Conservation (phyloP, 2,797 vertebrate genomes). For the Nannoperca australis region DNA sequence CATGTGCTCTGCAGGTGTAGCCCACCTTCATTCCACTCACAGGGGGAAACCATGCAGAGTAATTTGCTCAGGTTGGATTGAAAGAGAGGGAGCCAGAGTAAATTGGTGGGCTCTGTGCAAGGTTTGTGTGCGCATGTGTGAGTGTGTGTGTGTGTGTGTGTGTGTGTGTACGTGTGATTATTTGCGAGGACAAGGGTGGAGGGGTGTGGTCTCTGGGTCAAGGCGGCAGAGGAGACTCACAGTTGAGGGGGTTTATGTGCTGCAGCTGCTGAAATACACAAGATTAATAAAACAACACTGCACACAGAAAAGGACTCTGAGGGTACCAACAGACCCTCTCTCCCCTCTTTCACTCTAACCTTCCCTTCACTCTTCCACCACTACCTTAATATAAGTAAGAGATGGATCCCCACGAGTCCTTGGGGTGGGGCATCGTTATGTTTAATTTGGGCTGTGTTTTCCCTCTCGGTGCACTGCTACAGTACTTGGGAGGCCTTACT, state of each 20-base stretch:
- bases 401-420: slow-evolving; percentile 74
- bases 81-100: slow-evolving; percentile 38
- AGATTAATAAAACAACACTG: slow-evolving; percentile 85
- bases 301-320: slow-evolving; percentile 70
- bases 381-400: slow-evolving; percentile 76
- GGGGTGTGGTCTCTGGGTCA: slow-evolving; percentile 69
- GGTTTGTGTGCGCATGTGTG: slow-evolving; percentile 32
- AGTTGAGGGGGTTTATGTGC: slow-evolving; percentile 69
- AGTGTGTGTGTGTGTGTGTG: slow-evolving; percentile 43
- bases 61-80: slow-evolving; percentile 52
- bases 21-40: slow-evolving; percentile 50
- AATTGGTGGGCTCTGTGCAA: slow-evolving; percentile 48
- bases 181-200: slow-evolving; percentile 52
- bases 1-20: slow-evolving; percentile 65
- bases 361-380: slow-evolving; percentile 45
- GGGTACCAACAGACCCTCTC: slow-evolving; percentile 57
- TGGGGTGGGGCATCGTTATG: slow-evolving; percentile 46
- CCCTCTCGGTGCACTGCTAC: slow-evolving; percentile 42
- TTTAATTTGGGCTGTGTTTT: slow-evolving; percentile 73
- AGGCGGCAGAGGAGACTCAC: slow-evolving; percentile 67
- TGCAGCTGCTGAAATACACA: slow-evolving; percentile 74
- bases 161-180: slow-evolving; percentile 61
- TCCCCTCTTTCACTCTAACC: slow-evolving; percentile 39
- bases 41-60: slow-evolving; percentile 44
- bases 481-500: slow-evolving; percentile 12